Percentiles rank a stretch among this genome's conserved stretches.
Evolutionary conservation across 2,113 vertebrate species (phyloP).

Genomic region (Australoheros scitulus): DNA sequence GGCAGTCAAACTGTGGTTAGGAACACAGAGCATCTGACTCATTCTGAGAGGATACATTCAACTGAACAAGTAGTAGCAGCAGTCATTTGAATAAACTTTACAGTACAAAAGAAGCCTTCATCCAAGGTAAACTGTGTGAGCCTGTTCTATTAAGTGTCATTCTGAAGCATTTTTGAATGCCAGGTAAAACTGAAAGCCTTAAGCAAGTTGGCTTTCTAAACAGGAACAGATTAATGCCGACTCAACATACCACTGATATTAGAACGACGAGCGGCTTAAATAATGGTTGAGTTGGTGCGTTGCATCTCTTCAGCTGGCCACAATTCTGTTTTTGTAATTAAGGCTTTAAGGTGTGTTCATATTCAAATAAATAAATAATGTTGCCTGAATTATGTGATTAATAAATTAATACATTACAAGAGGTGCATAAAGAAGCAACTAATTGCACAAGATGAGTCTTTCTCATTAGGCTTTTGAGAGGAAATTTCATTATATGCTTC

Average conservation of each 20-base stretch:
- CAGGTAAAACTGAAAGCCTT: conserved; percentile 57
- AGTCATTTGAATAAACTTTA: conserved; percentile 32
- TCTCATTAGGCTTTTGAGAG: conserved; percentile 75
- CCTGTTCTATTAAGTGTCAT: conserved; percentile 78
- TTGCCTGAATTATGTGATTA: conserved; percentile 73
- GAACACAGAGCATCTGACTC: conserved; percentile 13
- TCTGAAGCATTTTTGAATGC: conserved; percentile 51
- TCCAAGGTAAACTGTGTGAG: conserved; percentile 66
- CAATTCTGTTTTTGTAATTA: conserved; percentile 76
- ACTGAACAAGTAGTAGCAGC: conserved; percentile 68
- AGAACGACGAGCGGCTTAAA: conserved; percentile 72
- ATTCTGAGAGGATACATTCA: conserved; percentile 4
- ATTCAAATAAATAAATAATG: conserved; percentile 78
- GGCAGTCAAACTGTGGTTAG: conserved; percentile 34
- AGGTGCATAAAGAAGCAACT: conserved; percentile 76
- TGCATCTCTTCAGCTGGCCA: conserved; percentile 58
- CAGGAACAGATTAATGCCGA: conserved; percentile 69
- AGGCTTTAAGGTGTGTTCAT: conserved; percentile 74
- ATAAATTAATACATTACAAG: conserved; percentile 80
- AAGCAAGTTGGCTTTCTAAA: conserved; percentile 67
- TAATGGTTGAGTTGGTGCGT: conserved; percentile 62
- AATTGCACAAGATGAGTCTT: conserved; percentile 77
- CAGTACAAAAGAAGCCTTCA: neutral
- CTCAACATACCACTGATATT: conserved; percentile 74
- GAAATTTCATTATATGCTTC: conserved; percentile 82